Evolutionary conservation across 1,140 invertebrate species (phyloP), one percentile per base, ranked within the genome.

Genomic region (Nephila pilipes): DNA sequence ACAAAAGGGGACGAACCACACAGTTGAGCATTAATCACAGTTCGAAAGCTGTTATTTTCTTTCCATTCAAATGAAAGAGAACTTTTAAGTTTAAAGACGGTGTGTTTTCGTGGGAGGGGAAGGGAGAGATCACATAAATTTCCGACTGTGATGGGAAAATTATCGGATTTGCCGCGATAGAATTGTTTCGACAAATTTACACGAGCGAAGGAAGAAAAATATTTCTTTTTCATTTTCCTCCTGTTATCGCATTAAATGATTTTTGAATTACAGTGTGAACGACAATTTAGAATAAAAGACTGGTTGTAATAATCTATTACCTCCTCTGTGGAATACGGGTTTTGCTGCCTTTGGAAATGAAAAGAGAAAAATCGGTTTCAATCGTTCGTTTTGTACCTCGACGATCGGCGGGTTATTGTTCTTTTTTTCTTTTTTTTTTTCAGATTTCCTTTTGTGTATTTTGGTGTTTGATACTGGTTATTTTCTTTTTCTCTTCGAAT

Each of bases 161-260:
- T 88, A 88, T 88, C 87, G 87, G 63, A 88, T 88, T 88, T 75
- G 29, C 60, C n/a, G 10, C 65, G 87, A 88, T 88, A 88, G 65
- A 88, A 88, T 88, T 88, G 87, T 88, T 88, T 75, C 87, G 87
- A 88, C 87, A 88, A 65, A 88, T 69, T 88, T 75, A 88, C 60
- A 75, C 87, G 87, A 69, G 54, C 87, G 65, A 88, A 69, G 65
- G 65, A 88, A 69, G 65, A 88, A 46, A 75, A 54, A 88, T 69
- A 88, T 69, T 69, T 69, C 29, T 69, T 69, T 88, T 75, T 65
- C 46, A 46, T 88, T 69, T 88, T 88, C 32, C 57, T 36, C 80
- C 80, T 55, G 22, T 60, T 87, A 63, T 87, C 32, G 87, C 65
- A 57, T 75, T 87, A 75, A 88, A 75, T 88, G 87, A 88, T 69